phyloP scores from a whole-genome alignment of 2,797 vertebrate genomes.

The Merluccius polli region DNA sequence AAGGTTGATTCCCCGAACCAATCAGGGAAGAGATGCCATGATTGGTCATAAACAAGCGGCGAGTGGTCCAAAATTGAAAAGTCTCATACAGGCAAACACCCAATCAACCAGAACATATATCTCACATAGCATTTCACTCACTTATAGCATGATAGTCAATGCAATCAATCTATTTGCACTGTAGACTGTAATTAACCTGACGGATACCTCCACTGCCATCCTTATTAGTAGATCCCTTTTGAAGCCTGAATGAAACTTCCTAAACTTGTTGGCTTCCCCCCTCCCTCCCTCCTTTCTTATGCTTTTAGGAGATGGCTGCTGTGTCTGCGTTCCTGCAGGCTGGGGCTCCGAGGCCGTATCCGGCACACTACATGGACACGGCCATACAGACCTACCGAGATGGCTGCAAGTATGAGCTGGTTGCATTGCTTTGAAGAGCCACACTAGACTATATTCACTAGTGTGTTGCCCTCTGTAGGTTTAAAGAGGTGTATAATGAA shows the following conservation, averaged over 20 bases:
- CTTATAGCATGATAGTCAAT: too few relatives aligned
- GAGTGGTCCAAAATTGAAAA: too few relatives aligned
- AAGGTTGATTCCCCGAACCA: too few relatives aligned
- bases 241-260: not conserved
- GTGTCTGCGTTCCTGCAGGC: conserved; percentile 92
- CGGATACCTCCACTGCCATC: not conserved
- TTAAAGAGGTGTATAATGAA: not conserved
- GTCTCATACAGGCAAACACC: not conserved
- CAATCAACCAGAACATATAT: not conserved
- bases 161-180: too few relatives aligned
- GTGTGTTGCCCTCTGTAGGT: not conserved
- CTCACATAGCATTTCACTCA: too few relatives aligned
- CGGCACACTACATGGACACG: conserved; percentile 97
- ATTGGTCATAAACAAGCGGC: not conserved
- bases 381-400: conserved; percentile 96
- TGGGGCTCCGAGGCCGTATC: conserved; percentile 88
- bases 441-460: not conserved
- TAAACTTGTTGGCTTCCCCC: not conserved
- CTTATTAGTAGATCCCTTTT: not conserved
- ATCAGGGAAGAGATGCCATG: not conserved
- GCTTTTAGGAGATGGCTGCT: conserved; percentile 92
- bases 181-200: not conserved
- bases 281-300: not conserved
- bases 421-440: not conserved
- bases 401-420: conserved; percentile 87